Evolutionary conservation across 2,888 invertebrate genomes (phyloP), one percentile per base, ranked within the genome.

Genomic region (Mesorhabditis sp.): DNA sequence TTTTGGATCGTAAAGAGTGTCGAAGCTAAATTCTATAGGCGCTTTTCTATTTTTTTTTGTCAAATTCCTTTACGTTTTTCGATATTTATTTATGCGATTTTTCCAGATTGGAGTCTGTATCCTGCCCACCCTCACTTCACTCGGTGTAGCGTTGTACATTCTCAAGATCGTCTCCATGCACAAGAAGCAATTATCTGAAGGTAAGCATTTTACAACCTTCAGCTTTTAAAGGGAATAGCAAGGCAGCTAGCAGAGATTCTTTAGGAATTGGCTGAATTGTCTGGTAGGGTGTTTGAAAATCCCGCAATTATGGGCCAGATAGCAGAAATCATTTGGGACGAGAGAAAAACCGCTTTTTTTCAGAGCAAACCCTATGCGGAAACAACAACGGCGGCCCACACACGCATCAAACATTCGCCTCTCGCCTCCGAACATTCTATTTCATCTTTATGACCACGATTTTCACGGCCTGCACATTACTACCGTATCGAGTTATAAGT

Each of bases 401-500:
- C 2, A n/a, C n/a, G 1, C 58, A 50, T 50, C 58, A 76, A 15
- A 76, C 79, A 28, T 68, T 81, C 13, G 72, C 76, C 62, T 73
- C 81, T 2, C 73, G 82, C 44, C 75, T 84, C 67, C 72, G 83
- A 62, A 83, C 84, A 15, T 84, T 84, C 72, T 84, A 85, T 68
- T 84, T 85, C 76, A 83, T 84, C 63, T 84, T 84, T 74, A 85
- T 85, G 83, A 82, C 82, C 28, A 85, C 84, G 0, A 72, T 80
- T 28, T 75, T 80, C 68, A 80, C 80, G 6, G 84, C 83, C 4
- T 74, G 79, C 42, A 84, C 84, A 13, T 74, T 84, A 5, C 74
- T 84, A 4, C 84, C 84, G 5, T 84, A 79, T 66, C 75, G 84
- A 13, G 69, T 83, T 7, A 50, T 50, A 13, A 50, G 58, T 50